Percentiles rank a stretch among this genome's conserved stretches.
These are phyloP conservation scores for Calidris pugnax DNA, from an alignment of 2,113 vertebrate genomes.

Conservation along the genomic window DNA sequence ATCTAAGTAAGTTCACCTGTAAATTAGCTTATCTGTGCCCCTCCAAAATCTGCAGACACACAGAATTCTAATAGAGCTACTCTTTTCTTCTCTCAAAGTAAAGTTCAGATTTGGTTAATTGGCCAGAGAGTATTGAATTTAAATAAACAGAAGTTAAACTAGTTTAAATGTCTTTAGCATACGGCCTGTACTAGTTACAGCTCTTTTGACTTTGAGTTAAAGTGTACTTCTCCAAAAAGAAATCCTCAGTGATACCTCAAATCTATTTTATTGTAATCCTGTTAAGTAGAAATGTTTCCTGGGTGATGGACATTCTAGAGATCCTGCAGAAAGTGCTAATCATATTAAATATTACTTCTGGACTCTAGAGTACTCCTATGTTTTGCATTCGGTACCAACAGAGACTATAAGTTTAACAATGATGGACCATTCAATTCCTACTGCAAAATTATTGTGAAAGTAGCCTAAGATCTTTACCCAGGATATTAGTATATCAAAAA, in stretches of 20 bases:
- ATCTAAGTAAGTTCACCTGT: not conserved
- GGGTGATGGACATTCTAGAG: not conserved
- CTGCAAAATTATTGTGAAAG: not conserved
- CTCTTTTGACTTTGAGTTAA: not conserved
- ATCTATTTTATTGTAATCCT: not conserved
- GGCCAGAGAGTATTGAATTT: not conserved
- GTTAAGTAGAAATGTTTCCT: not conserved
- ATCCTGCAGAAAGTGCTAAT: not conserved
- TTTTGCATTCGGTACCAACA: not conserved
- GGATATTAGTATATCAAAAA: not conserved
- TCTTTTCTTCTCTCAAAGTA: not conserved
- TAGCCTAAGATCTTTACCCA: not conserved
- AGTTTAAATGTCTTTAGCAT: not conserved
- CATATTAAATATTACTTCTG: not conserved
- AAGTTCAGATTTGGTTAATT: not conserved
- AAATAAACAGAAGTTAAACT: not conserved
- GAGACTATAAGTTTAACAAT: not conserved
- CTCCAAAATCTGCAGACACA: not conserved
- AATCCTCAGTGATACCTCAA: not conserved
- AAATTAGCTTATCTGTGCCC: not conserved
- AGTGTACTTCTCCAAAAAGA: not conserved
- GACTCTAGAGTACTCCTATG: not conserved
- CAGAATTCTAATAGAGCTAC: not conserved
- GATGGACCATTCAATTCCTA: not conserved
- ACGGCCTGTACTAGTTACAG: not conserved